These are phyloP conservation scores for Drosophila formosana DNA, from an alignment of 2,888 invertebrate genomes.

Conservation along the genomic window DNA sequence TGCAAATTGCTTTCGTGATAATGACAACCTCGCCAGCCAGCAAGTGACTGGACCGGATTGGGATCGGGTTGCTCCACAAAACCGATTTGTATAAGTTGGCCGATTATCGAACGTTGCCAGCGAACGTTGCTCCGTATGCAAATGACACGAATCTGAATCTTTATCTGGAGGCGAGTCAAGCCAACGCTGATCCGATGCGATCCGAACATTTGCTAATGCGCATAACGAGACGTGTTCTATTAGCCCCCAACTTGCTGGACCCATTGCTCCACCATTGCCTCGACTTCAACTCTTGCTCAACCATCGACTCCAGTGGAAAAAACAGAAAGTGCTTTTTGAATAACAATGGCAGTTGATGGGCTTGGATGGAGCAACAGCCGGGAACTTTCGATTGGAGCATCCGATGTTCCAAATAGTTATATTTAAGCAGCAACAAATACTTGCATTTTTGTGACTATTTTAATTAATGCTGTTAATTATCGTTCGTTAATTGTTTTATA, in stretches of 20 bases:
- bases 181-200: no score
- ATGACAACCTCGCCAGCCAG: constrained; percentile 49
- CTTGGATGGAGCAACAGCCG: constrained; percentile 3
- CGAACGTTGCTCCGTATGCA: constrained; percentile 46
- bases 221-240: constrained; percentile 76
- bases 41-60: constrained; percentile 28
- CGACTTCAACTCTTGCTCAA: constrained; percentile 44
- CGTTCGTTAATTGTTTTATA: constrained; percentile 66
- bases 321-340: constrained; percentile 55
- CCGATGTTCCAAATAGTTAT: constrained; percentile 19
- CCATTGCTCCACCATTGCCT: constrained; percentile 9
- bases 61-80: constrained; percentile 22
- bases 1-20: constrained; percentile 62
- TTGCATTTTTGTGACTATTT: constrained; percentile 11
- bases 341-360: constrained; percentile 3
- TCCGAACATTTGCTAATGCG: constrained; percentile 46
- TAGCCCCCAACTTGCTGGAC: constrained; percentile 35
- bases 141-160: constrained; percentile 64
- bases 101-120: constrained; percentile 29
- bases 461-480: constrained; percentile 60
- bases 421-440: not conserved
- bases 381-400: constrained; percentile 16
- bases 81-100: constrained; percentile 2
- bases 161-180: not conserved
- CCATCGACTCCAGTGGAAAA: constrained; percentile 29